A percentile compares a stretch with the other conserved stretches of the same genome.
These are phyloP conservation scores for Diabrotica balteata DNA, from an alignment of 2,888 invertebrate species.

Conservation along the genomic window DNA sequence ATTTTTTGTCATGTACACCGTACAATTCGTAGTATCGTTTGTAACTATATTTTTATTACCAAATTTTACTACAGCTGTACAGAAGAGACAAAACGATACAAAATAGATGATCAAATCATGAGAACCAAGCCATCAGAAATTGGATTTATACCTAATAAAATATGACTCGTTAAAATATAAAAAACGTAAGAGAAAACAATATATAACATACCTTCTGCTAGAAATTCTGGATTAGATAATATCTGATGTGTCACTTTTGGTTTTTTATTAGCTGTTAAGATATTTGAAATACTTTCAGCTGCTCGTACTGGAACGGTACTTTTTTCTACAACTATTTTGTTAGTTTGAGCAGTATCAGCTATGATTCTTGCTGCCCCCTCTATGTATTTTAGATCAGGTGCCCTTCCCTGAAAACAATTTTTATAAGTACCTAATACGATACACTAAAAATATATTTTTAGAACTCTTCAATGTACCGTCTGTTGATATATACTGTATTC, in stretches of 20 bases:
- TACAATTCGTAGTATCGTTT: no score
- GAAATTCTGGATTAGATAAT: slow-evolving; percentile 97
- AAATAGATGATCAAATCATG: no score
- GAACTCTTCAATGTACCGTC: background rate
- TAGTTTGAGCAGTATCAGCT: slow-evolving; percentile 85
- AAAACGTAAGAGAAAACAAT: no score
- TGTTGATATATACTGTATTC: no score
- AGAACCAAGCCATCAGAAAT: no score
- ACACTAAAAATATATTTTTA: background rate
- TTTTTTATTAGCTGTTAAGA: slow-evolving; percentile 91
- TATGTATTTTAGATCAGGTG: slow-evolving; percentile 95
- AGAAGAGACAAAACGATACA: no score
- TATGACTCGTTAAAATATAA: no score
- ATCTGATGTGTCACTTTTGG: slow-evolving; percentile 84
- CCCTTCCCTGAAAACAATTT: slow-evolving; percentile 73
- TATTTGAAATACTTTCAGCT: slow-evolving; percentile 95
- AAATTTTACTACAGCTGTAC: no score
- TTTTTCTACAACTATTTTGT: slow-evolving; percentile 98
- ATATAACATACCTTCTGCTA: slow-evolving; percentile 79
- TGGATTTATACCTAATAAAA: no score
- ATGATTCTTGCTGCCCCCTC: slow-evolving; percentile 97
- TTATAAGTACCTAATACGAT: background rate
- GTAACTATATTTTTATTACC: no score
- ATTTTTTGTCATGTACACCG: no score
- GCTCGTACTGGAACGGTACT: slow-evolving; percentile 98